Evolutionary conservation across 35 echinoderm and acorn worm species (phyloP).

Genomic region (Patiria miniata): DNA sequence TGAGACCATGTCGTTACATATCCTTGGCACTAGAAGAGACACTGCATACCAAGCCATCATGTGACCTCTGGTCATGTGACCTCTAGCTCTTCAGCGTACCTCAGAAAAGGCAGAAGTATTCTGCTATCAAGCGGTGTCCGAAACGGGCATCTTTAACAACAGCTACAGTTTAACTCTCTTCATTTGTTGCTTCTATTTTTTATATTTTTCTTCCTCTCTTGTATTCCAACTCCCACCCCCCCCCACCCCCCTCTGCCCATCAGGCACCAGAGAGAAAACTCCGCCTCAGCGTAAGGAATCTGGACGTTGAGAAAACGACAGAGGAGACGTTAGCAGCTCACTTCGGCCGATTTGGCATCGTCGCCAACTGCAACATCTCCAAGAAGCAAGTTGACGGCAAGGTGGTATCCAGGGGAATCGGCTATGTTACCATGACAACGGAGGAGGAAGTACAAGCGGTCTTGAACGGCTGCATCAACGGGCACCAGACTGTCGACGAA

Average conservation of each 20-base stretch:
- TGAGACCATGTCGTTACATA: too few species aligned
- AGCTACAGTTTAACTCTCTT: too few species aligned
- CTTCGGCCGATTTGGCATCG: neutral
- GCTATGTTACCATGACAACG: slow-evolving; percentile 5
- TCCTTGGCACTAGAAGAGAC: too few species aligned
- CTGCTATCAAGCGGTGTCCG: too few species aligned
- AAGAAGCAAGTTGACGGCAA: neutral
- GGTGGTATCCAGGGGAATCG: neutral
- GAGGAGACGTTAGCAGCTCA: neutral
- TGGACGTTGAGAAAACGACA: neutral
- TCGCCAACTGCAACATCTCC: neutral
- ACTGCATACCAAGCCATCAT: too few species aligned
- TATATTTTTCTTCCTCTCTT: too few species aligned
- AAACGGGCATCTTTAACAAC: too few species aligned
- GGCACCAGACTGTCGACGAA: neutral
- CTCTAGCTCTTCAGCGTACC: too few species aligned
- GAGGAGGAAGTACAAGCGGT: neutral
- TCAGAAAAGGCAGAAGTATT: too few species aligned
- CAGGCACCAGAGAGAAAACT: slow-evolving; percentile 1
- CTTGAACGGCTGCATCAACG: neutral
- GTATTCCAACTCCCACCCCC: too few species aligned
- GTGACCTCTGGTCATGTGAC: too few species aligned
- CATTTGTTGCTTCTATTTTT: too few species aligned
- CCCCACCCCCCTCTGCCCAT: neutral
- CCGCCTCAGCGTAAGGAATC: neutral